Base-by-base conservation (phyloP, 2,113 vertebrate genomes). In the Myotis brandtii region DNA sequence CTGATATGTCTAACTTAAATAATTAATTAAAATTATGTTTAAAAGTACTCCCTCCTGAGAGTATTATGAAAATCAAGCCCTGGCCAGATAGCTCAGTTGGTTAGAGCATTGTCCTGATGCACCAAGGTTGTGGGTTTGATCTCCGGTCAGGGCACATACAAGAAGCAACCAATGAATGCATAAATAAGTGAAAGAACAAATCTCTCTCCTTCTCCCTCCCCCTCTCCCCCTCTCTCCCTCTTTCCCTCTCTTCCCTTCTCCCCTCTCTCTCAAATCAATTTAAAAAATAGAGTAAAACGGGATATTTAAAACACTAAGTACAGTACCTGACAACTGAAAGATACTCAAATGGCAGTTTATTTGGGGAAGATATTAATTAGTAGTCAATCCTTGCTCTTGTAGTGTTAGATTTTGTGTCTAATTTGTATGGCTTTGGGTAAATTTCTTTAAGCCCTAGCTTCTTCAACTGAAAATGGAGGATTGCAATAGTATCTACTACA, bases 11-110 rank as follows among this genome's bases (percentile, higher is more conserved):
- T 77, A 86, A 66, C 32, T 94, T 84, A 50, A 93, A n/a, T 90
- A 79, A 46, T 48, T 73, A 77, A 93, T 92, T 86, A 62, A 92
- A 91, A 52, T 84, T 73, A 91, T 27, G 5, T 90, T 89, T 89
- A 79, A 81, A 91, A 72, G 6, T 76, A 84, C 0, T n/a, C 20
- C 40, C 2, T 80, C 14, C 18, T 64, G 46, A 17, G 70, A 77
- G 76, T 89, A 46, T 64, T 84, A 52, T 6, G 56, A 77, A 91
- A 82, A 88, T 76, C 40, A 84, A 66, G 30, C 64, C 64, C 64
- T 66, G 64, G 30, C 64, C 6, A 32, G 64, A 13, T 66, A 66
- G 64, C 64, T 66, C 30, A 66, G 30, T 66, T n/a, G 14, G 64
- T n/a, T 66, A 66, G 64, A 66, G 64, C 12, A 32, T 66, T 13